Evolutionary conservation across 2,797 vertebrate species (phyloP), one percentile per base, ranked within the genome.

Genomic region (Vultur gryphus): DNA sequence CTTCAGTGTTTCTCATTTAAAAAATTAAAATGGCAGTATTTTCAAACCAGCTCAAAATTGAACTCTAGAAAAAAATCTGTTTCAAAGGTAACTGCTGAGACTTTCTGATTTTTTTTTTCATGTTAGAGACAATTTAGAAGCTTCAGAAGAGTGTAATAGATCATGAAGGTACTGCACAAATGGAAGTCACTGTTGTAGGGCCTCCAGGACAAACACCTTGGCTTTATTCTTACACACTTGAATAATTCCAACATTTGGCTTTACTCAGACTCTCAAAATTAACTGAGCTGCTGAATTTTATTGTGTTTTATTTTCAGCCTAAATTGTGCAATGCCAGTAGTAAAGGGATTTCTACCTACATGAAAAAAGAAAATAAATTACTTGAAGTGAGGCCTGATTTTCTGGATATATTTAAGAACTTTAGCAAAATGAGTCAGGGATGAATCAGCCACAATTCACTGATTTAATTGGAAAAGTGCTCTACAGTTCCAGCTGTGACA

Each of bases 401-500:
- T 92, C 73, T 81, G 57, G 37, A 52, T 89, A 31, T 77, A 46
- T 92, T 90, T 83, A 83, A 91, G 87, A 87, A 75, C 37, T 75
- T 93, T 9, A 73, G 55, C 66, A 69, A 86, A 94, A 81, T 93
- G 79, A 94, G 58, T 94, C 93, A 96, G 81, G 37, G 67, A 83
- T 97, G 89, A 96, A 89, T 96, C 84, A 93, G 73, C 33, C 7
- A 33, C 58, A 76, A 16, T 72, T 92, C 66, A 94, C 51, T 91
- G 59, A 66, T 83, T 81, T 85, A 80, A 52, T 29, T 80, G 52
- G 75, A 77, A 93, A 62, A 93, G 85, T 71, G 37, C 35, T 89
- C 26, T 61, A 43, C 3, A 2, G 4, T 61, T 86, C 69, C 46
- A 84, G 61, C 41, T 80, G 16, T 78, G 83, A 85, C 83, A 89